Evolutionary conservation across 2,797 vertebrate species (phyloP), one percentile per base, ranked within the genome.

Genomic region (Emys orbicularis): DNA sequence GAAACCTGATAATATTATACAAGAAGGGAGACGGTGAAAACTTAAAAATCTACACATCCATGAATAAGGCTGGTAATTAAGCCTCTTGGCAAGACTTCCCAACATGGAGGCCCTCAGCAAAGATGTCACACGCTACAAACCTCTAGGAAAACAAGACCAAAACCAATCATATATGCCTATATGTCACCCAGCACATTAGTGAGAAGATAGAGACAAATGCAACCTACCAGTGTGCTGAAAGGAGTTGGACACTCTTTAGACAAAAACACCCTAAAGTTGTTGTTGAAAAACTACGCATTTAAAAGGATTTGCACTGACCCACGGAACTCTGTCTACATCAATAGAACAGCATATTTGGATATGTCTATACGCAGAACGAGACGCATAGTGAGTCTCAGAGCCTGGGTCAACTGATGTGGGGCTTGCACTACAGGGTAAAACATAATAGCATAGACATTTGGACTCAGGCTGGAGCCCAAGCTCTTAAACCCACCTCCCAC

Each of bases 81-180:
- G 97, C 89, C 94, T 97, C 89, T 91, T 93, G 92, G 94, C 90
- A 96, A 97, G 94, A 81, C 83, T 94, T 90, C 54, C 86, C 90
- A 95, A 83, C 1, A 53, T 68, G 87, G 95, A 96, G 94, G 92
- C 91, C 95, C 56, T 84, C 85, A 95, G 89, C 95, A 96, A 97
- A 95, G 94, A 95, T 92, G 81, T 89, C 81, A 65, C 54, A 90
- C 65, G 83, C 94, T 86, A 95, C 81, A 95, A 94, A 92, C 90
- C 85, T 89, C 88, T 97, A 92, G 91, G 92, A 95, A 96, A 97
- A 97, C 94, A 93, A 97, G 95, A 96, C 93, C 89, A 95, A 96
- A 93, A 97, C 93, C 90, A 94, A 96, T 94, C 94, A 87, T 93
- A 97, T 96, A 96, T 96, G 94, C 84, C 94, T 94, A 87, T 95